Evolutionary conservation across 2,888 invertebrate genomes (phyloP), one percentile per base, ranked within the genome.

Genomic region (Zygaena filipendulae): DNA sequence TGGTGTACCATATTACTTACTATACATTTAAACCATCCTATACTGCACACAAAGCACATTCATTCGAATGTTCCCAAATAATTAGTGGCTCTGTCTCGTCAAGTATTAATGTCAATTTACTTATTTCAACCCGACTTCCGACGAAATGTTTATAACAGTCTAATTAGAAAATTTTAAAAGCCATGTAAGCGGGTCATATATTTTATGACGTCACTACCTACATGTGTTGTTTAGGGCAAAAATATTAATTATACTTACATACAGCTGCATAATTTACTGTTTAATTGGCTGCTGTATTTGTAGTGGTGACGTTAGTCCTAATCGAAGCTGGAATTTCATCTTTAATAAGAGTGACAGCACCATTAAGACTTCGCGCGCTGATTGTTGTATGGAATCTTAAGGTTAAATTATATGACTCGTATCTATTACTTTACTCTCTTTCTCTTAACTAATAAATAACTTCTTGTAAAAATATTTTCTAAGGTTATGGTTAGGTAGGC

Each of bases 291-390:
- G n/a, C n/a, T n/a, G 16, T 16, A 16, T 53, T 60, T 49, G 52
- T 47, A 52, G 49, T 49, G 47, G 53, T 60, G 59, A 59, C 59
- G 62, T 60, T 54, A 48, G 33, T 36, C 35, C 21, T 36, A 64
- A 71, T 72, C 62, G 54, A 63, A 62, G 60, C 54, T 53, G 53
- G 54, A 60, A 61, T 72, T 59, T 59, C 71, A 58, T 51, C 45
- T 51, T 58, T 58, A 64, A 66, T 52, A 45, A 55, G 57, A 49
- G 42, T 49, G 55, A 56, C 55, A 55, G 58, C 55, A 61, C 53
- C 59, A 69, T 69, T 59, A 67, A 55, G 51, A 53, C 72, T 74
- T 75, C 66, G 74, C 74, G 71, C 69, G 72, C 69, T 72, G 77
- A 74, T 74, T 75, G 71, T 62, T 43, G 48, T 41, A 42, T 59